phyloP scores from a whole-genome alignment of 2,113 vertebrate species.

The Scomber japonicus region DNA sequence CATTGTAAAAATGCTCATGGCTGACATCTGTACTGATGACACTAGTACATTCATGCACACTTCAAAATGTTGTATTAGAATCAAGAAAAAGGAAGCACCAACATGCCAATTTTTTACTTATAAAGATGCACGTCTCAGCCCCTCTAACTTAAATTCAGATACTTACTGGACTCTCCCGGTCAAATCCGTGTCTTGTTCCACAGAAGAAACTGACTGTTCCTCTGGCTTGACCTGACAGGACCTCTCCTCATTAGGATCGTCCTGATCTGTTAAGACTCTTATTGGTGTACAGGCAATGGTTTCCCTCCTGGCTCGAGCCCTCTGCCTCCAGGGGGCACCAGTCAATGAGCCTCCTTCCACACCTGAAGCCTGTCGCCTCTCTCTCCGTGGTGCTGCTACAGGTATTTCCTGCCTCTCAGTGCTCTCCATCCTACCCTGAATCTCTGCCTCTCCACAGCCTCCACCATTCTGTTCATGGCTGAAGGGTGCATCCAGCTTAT shows the following conservation, averaged over 20 bases:
- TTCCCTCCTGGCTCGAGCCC: slow-evolving; percentile 72
- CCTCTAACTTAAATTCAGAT: neutral
- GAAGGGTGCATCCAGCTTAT: slow-evolving; percentile 3
- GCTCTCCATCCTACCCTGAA: neutral
- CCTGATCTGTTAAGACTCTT: slow-evolving; percentile 38
- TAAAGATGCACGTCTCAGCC: too few species aligned
- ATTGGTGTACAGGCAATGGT: slow-evolving; percentile 54
- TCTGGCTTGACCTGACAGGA: neutral
- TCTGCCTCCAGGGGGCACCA: slow-evolving; percentile 84
- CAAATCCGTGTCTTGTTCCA: neutral
- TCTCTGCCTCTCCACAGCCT: slow-evolving; percentile 5
- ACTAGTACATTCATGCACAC: neutral
- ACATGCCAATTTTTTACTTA: neutral
- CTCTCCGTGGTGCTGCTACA: slow-evolving; percentile 7
- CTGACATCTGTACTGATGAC: neutral
- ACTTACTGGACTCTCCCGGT: slow-evolving; percentile 55
- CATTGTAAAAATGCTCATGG: neutral
- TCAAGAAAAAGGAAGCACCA: neutral
- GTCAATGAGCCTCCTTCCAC: slow-evolving; percentile 23
- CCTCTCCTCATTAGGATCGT: slow-evolving; percentile 35
- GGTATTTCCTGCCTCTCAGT: slow-evolving; percentile 11
- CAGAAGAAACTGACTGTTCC: slow-evolving; percentile 33
- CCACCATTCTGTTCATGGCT: slow-evolving; percentile 59
- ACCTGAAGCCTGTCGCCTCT: slow-evolving; percentile 17
- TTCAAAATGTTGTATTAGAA: neutral